Evolutionary conservation across 2,888 invertebrate species (phyloP), one percentile per base, ranked within the genome.

Genomic region (Scrobipalpa costella): DNA sequence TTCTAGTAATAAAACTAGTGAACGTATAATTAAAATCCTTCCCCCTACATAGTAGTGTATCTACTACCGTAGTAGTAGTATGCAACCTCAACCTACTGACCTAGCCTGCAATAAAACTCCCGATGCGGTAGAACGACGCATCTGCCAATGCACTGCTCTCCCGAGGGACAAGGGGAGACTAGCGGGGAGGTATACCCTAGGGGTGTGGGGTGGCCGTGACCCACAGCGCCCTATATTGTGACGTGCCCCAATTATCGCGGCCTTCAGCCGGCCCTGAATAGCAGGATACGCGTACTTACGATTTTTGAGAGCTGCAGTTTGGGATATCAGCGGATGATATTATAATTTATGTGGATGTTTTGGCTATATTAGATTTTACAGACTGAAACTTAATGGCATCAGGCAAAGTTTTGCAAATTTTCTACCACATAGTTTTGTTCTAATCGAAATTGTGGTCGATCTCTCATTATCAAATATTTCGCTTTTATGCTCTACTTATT

Each of bases 171-270:
- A 68, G 68, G 71, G 69, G 9, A 21, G 44, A n/a, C 21, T 6
- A 7, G 55, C 58, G 59, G 63, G 62, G 65, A 60, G 38, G 67
- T 62, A 60, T 33, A 62, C 52, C 65, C 44, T 5, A 57, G 66
- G 61, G 64, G 60, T 66, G 69, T 69, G 71, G 68, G 62, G 68
- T 74, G 85, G 78, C 90, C 88, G 75, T 89, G 90, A 90, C 89
- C 88, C 78, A 78, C 69, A 71, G 67, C 78, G 85, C 75, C 81
- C 87, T 82, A 85, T 77, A 86, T 86, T 69, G 77, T 69, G 80
- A 76, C 75, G 77, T 81, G 89, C 75, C 85, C 89, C 83, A 88
- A 87, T 87, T 88, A 84, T 80, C 66, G 69, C 71, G 84, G 79
- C 88, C 88, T 88, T 84, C 83, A 69, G 17, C 71, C 74, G 71